A percentile compares a stretch with the other conserved stretches of the same genome.
These are phyloP conservation scores for Pharmacophagus antenor DNA, from an alignment of 2,888 invertebrate species.

Conservation along the genomic window DNA sequence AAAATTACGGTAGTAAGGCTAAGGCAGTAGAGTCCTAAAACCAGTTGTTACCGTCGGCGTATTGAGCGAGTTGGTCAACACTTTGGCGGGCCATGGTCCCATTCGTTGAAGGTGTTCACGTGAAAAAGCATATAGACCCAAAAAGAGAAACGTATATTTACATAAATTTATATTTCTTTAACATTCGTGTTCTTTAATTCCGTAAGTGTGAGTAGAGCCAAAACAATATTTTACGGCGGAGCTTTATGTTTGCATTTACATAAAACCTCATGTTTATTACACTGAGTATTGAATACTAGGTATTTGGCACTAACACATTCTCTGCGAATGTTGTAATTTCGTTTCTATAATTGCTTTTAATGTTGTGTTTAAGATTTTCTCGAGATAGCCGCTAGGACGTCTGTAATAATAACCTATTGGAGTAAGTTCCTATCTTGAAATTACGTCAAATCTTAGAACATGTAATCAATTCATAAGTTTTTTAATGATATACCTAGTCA, in stretches of 20 bases:
- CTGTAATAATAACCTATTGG: neutral
- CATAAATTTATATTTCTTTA: conserved; percentile 2
- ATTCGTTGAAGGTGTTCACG: neutral
- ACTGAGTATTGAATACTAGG: conserved; percentile 1
- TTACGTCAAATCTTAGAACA: no score
- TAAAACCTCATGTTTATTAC: conserved; percentile 16
- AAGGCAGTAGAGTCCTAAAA: no score
- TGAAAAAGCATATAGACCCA: neutral
- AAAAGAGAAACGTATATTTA: neutral
- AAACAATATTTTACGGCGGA: conserved; percentile 23
- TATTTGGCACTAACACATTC: neutral
- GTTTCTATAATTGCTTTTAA: neutral
- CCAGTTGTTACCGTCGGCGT: no score
- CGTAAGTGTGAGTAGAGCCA: conserved; percentile 10
- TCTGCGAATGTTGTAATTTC: neutral
- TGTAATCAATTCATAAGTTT: no score
- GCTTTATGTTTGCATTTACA: conserved; percentile 18
- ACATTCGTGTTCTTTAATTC: conserved; percentile 12
- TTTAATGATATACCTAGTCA: no score
- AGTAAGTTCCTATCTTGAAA: no score
- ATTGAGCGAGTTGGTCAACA: neutral
- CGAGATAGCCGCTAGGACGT: neutral
- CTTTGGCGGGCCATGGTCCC: neutral
- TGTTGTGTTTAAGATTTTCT: neutral
- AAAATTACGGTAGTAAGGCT: no score